phyloP scores from a whole-genome alignment of 1,140 invertebrate species.

The Propsilocerus akamusi region DNA sequence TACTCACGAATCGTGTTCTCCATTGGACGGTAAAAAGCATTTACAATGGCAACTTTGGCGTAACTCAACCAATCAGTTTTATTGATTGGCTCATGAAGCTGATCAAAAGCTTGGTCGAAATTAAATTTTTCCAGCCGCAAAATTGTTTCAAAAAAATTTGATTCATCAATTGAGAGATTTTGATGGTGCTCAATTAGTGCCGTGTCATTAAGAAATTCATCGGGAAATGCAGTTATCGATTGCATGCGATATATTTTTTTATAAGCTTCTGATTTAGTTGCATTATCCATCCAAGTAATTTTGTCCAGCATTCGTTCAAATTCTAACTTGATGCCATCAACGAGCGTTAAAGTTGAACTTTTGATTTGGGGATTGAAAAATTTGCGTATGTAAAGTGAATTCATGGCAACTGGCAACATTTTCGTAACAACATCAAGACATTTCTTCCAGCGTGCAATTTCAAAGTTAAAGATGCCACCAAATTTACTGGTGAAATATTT shows the following conservation, averaged over 20 bases:
- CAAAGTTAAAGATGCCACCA: no score
- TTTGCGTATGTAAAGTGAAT: neutral
- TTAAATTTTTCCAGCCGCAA: neutral
- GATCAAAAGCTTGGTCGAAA: constrained; percentile 20
- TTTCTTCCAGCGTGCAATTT: neutral
- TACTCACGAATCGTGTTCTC: constrained; percentile 45
- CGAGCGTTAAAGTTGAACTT: neutral
- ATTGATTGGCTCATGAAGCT: constrained; percentile 38
- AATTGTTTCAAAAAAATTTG: neutral
- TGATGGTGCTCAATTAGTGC: neutral
- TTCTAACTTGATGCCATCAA: neutral
- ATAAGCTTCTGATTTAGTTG: neutral
- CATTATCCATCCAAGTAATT: neutral
- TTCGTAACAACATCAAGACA: neutral
- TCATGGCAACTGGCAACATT: neutral
- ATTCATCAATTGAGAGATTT: neutral
- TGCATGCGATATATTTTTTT: neutral
- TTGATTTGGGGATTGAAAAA: neutral
- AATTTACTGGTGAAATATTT: no score
- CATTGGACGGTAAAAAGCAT: constrained; percentile 44
- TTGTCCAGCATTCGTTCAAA: neutral
- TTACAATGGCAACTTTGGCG: constrained; percentile 39
- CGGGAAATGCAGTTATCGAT: neutral
- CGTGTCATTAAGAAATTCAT: neutral
- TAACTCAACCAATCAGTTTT: constrained; percentile 48